Base-by-base conservation (phyloP, 2,888 invertebrate genomes). In the Dusona sp. region DNA sequence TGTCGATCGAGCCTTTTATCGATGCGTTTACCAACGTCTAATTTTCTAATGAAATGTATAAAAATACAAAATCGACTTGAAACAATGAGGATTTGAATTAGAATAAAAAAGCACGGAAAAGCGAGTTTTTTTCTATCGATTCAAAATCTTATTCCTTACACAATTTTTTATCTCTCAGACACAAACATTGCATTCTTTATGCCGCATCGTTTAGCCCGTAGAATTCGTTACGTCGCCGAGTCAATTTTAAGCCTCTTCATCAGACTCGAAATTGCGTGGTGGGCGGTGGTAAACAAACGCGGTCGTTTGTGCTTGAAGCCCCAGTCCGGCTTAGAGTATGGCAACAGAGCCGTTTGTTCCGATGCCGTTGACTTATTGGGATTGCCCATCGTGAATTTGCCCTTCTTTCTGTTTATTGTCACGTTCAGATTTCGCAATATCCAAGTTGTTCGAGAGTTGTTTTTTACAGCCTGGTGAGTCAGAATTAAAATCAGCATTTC, bases 241-340 rank as follows among this genome's bases (percentile, higher is more conserved):
- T 84, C 86, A 72, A 88, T 85, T 74, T 87, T 85, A 38, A 90
- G 85, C 67, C 78, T 88, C 73, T 89, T 87, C 42, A 88, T 82
- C 48, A 91, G 72, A 81, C 83, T 86, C 54, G 72, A 57, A 57
- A 90, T 68, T 2, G 91, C 91, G 78, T 89, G 87, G 45, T 88
- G 88, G 65, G 89, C 85, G n/a, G 51, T 73, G n/a, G 85, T 88
- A 51, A 91, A 91, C 70, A 89, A 77, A 65, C 90, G 89, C 29
- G 90, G 90, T n/a, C 89, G 87, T 65, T 86, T 89, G 25, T 87
- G 88, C 33, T 54, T 88, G 16, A 91, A 57, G 64, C 90, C 91
- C 91, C 90, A 92, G 78, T 92, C 90, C 29, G 92, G 91, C 72
- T 90, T 92, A 4, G 87, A 78, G 87, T 90, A 91, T 22, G 73